These are phyloP conservation scores for Drosophila azteca DNA, from an alignment of 1,140 invertebrate species.

Conservation along the genomic window DNA sequence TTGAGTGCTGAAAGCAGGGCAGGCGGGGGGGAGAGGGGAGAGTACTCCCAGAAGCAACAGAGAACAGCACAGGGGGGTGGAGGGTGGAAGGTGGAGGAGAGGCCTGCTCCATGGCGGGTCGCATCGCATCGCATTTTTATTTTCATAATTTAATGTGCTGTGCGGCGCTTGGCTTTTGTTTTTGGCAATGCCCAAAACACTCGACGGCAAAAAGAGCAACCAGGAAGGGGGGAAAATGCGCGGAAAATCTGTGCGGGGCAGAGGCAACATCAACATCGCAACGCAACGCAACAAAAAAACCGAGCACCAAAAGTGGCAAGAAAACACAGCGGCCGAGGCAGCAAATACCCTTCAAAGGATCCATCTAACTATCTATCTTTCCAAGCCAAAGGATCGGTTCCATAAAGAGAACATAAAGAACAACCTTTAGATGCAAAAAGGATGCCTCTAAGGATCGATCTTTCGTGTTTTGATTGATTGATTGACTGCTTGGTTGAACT, in stretches of 20 bases:
- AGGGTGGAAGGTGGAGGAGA: too few relatives aligned
- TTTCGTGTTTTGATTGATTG: too few relatives aligned
- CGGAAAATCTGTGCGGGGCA: constrained; percentile 67
- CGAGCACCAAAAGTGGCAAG: constrained; percentile 41
- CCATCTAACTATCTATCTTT: too few relatives aligned
- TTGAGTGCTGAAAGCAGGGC: constrained; percentile 60
- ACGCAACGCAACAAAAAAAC: constrained; percentile 31
- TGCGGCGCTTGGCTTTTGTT: constrained; percentile 64
- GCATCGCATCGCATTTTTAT: constrained; percentile 61
- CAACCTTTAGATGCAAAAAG: too few relatives aligned
- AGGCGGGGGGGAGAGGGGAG: neutral
- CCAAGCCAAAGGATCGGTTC: neutral
- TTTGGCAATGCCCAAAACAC: constrained; percentile 73
- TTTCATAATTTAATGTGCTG: constrained; percentile 78
- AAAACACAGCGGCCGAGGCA: too few relatives aligned
- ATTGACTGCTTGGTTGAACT: too few relatives aligned
- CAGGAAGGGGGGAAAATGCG: constrained; percentile 29
- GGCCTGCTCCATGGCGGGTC: neutral
- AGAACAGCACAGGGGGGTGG: too few relatives aligned
- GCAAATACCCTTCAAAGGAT: too few relatives aligned
- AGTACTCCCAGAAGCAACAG: neutral
- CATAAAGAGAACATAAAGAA: too few relatives aligned
- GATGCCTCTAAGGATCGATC: too few relatives aligned
- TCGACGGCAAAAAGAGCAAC: constrained; percentile 43
- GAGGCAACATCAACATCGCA: constrained; percentile 7